Base-by-base conservation (phyloP, 2,797 vertebrate species). In the Xenopus petersii region DNA sequence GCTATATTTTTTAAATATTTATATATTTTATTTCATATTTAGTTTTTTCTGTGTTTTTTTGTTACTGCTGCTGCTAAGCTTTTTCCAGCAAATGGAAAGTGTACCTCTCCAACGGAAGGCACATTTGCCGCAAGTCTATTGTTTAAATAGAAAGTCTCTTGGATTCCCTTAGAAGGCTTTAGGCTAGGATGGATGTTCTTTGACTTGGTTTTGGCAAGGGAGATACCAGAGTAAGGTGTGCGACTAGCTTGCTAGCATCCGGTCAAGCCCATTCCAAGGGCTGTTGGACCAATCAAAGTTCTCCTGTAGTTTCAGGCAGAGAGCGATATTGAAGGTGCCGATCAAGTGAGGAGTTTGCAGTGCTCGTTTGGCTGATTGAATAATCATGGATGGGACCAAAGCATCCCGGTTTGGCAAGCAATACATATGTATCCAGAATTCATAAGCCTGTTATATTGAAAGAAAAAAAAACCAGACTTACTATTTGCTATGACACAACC, bases 361-460 rank as follows among this genome's bases (percentile, higher is more conserved):
- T 67, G 81, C 7, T 15, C 88, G 86, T 79, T 92, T 93, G 80
- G 90, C 84, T 51, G 69, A 73, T 9, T 4, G 80, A 61, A 92
- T 73, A 77, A 86, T 71, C 56, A 85, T 88, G 71, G 92, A 81
- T 59, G 84, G 82, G 82, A 92, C 81, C 73, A 92, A 83, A 78
- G 49, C 15, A 8, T 91, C 87, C 48, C 87, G 86, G 84, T 76
- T 77, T 87, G 85, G 83, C 81, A 89, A 33, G 26, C 82, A 85
- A 49, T 87, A 84, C 81, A 86, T 86, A 84, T 75, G 88, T 82
- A 92, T 80, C 80, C 90, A 81, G 68, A 78, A 85, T 84, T 79
- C 87, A 79, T 89, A 84, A 33, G 82, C 83, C 93, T 94, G 80
- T 33, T 30, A n/a, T 4, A 55, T 11, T 7, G 9, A 24, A 65